Percentiles rank a stretch among this genome's conserved stretches.
Evolutionary conservation across 2,888 invertebrate genomes (phyloP).

Genomic region (Agrotis segetum): DNA sequence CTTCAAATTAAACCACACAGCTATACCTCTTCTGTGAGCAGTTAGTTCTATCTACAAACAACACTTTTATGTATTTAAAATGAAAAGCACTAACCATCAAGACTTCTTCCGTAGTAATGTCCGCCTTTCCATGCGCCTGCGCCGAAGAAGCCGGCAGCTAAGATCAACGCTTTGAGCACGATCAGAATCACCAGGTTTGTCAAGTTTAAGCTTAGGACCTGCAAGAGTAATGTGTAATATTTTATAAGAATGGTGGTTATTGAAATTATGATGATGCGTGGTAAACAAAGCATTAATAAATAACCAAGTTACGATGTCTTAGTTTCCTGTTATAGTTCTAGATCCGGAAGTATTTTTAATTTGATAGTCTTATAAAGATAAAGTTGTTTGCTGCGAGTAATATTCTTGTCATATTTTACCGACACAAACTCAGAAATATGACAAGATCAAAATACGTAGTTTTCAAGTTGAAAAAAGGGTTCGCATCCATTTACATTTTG

Average conservation of each 20-base stretch:
- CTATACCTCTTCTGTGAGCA: not conserved
- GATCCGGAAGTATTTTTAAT: not conserved
- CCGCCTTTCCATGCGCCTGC: slow-evolving; percentile 92
- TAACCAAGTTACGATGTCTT: not conserved
- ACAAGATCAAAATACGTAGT: not conserved
- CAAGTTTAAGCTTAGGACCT: slow-evolving; percentile 95
- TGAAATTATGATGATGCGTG: no score
- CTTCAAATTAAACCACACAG: not conserved
- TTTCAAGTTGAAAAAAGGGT: not conserved
- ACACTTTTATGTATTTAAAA: slow-evolving; percentile 8
- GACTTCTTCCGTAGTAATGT: slow-evolving; percentile 90
- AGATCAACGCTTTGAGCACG: slow-evolving; percentile 95
- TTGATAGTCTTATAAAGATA: not conserved
- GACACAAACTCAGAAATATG: no score
- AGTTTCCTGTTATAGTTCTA: not conserved
- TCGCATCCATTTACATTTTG: not conserved
- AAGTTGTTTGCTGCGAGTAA: not conserved
- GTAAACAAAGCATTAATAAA: slow-evolving; percentile 35
- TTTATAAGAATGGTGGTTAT: not conserved
- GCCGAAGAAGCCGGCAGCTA: slow-evolving; percentile 95
- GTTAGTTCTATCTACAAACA: not conserved
- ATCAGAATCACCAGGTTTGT: slow-evolving; percentile 95
- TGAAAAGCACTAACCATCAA: slow-evolving; percentile 85
- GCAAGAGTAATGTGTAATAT: slow-evolving; percentile 48
- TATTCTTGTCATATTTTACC: no score